Base-by-base conservation (phyloP, 2,113 vertebrate genomes). In the Eidolon helvum region DNA sequence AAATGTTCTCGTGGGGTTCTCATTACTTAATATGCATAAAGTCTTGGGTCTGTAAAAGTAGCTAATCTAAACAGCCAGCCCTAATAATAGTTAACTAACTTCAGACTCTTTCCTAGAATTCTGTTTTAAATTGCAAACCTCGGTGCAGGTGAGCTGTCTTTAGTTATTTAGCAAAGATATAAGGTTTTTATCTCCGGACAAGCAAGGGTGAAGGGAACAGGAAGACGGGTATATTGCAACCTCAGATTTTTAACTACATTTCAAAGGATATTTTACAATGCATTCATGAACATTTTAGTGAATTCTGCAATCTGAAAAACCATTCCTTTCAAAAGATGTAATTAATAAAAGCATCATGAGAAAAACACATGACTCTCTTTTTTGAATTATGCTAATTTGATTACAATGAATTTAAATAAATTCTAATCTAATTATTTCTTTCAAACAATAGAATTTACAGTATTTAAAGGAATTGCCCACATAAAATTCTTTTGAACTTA, bases 361-460 rank as follows among this genome's bases (percentile, higher is more conserved):
- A 69, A 97, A 96, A 90, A 90, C 18, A 14, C 43, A 93, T 40
- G n/a, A 93, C 61, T 71, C 80, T 92, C 84, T 94, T 96, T 93
- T 74, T 84, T 87, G 77, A 96, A 92, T 96, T 88, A 97, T 33
- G 30, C 66, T 97, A 95, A 97, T 92, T 90, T 83, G 48, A 96
- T 95, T 92, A 96, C 1, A 88, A 79, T 43, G 12, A 94, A 82
- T 91, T 30, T 96, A 96, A 97, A 71, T 93, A 94, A 87, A 93
- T 68, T 93, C 59, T 95, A 95, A 97, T 86, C 77, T 68, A 96
- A 97, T 96, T 97, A 94, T 83, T 94, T 93, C 68, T 94, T 82
- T 95, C 61, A 71, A 88, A 97, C 95, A 97, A 97, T 59, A 96
- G 53, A 75, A 84, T 94, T 94, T 87, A 68, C 50, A 95, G 43